Evolutionary conservation across 2,888 invertebrate genomes (phyloP).

Genomic region (Geophilus truncorum): DNA sequence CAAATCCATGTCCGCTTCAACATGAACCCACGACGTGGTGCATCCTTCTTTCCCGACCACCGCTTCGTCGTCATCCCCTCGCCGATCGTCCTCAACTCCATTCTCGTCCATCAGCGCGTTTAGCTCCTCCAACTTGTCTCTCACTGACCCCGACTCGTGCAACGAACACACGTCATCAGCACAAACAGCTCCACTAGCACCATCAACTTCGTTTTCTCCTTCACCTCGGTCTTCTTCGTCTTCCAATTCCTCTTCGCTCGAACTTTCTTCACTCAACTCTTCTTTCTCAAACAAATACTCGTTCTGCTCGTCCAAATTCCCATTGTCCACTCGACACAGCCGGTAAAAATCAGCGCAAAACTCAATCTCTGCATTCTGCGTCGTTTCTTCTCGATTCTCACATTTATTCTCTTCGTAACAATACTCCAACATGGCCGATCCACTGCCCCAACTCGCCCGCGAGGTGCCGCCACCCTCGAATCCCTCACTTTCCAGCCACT

Average conservation of each 20-base stretch:
- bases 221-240: conserved; percentile 53
- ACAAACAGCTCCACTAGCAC: no score
- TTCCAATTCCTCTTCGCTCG: neutral
- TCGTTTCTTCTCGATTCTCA: neutral
- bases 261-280: neutral
- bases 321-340: conserved; percentile 50
- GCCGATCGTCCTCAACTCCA: conserved; percentile 43
- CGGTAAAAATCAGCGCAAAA: conserved; percentile 75
- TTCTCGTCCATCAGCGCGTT: conserved; percentile 30
- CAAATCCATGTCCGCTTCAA: conserved; percentile 69
- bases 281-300: conserved; percentile 24
- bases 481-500: neutral
- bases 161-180: neutral
- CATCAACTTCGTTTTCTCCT: neutral
- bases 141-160: conserved; percentile 58
- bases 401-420: neutral
- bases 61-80: conserved; percentile 49
- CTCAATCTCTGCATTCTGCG: conserved; percentile 49
- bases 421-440: neutral
- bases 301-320: conserved; percentile 63
- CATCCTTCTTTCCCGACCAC: conserved; percentile 48
- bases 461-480: neutral
- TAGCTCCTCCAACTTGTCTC: conserved; percentile 47
- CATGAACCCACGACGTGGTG: conserved; percentile 73
- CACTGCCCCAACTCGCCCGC: conserved; percentile 18